Conservation (phyloP, 2,888 invertebrate species). For the Thecocarcelia acutangulata region DNA sequence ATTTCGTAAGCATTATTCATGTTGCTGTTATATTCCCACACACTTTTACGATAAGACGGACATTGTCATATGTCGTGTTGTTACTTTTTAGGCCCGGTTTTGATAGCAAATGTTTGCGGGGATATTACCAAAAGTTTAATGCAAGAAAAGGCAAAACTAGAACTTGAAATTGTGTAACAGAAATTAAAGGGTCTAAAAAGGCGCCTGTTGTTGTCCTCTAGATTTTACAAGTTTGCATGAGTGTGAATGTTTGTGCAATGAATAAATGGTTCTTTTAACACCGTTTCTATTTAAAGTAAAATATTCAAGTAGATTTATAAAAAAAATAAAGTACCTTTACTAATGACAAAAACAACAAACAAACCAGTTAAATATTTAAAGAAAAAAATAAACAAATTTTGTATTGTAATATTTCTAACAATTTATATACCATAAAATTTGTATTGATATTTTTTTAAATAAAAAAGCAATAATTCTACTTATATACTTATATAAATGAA, state of each 20-base stretch:
- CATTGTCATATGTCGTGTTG: too few relatives aligned
- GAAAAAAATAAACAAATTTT: slow-evolving; percentile 60
- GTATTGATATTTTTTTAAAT: slow-evolving; percentile 77
- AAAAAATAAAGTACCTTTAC: slow-evolving; percentile 64
- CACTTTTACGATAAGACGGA: too few relatives aligned
- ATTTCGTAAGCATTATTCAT: too few relatives aligned
- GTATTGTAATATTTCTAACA: slow-evolving; percentile 68
- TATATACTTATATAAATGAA: slow-evolving; percentile 63
- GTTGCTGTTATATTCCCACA: too few relatives aligned
- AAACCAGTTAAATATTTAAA: slow-evolving; percentile 27
- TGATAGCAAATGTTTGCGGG: too few relatives aligned
- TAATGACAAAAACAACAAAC: slow-evolving; percentile 35
- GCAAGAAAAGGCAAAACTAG: slow-evolving; percentile 7
- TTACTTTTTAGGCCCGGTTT: too few relatives aligned
- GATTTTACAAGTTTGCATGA: too few relatives aligned
- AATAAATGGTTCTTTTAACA: slow-evolving; percentile 29
- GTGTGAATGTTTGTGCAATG: slow-evolving; percentile 25
- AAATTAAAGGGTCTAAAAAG: too few relatives aligned
- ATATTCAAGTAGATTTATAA: slow-evolving; percentile 48
- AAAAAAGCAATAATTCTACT: slow-evolving; percentile 78
- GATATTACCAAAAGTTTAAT: slow-evolving; percentile 8
- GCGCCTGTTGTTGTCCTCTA: neutral
- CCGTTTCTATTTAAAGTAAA: slow-evolving; percentile 52
- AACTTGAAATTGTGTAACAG: too few relatives aligned
- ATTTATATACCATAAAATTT: slow-evolving; percentile 74